Evolutionary conservation across 1,140 invertebrate species (phyloP).

Genomic region (Apocrypta bakeri): DNA sequence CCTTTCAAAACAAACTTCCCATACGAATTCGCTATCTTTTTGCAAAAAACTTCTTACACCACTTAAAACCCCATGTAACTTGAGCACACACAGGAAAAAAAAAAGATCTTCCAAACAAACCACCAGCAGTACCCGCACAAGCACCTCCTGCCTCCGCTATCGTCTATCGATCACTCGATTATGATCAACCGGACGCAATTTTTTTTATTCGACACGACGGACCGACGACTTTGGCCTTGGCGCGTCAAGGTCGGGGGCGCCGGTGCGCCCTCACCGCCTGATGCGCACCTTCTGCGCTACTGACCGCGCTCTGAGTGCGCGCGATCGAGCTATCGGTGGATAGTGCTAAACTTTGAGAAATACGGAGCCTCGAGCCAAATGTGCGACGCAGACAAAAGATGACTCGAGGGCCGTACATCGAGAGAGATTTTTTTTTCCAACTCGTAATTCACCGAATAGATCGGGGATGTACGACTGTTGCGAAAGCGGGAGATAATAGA

Average conservation of each 20-base stretch:
- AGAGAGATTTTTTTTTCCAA: no score
- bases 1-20: background rate
- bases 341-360: background rate
- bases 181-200: background rate
- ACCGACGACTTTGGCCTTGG: background rate
- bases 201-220: background rate
- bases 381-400: background rate
- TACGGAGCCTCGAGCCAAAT: background rate
- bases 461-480: no score
- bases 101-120: no score
- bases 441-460: no score
- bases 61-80: no score
- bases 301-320: conserved; percentile 1
- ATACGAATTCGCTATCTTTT: no score
- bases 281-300: background rate
- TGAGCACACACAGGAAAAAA: no score
- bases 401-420: background rate
- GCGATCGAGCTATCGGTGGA: background rate
- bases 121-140: no score
- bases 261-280: background rate
- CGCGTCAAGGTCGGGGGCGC: conserved; percentile 8
- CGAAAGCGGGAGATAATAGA: background rate
- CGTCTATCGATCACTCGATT: background rate
- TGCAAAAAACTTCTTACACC: no score
- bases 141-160: no score